phyloP scores from a whole-genome alignment of 2,888 invertebrate species.

The Thalpophila matura region DNA sequence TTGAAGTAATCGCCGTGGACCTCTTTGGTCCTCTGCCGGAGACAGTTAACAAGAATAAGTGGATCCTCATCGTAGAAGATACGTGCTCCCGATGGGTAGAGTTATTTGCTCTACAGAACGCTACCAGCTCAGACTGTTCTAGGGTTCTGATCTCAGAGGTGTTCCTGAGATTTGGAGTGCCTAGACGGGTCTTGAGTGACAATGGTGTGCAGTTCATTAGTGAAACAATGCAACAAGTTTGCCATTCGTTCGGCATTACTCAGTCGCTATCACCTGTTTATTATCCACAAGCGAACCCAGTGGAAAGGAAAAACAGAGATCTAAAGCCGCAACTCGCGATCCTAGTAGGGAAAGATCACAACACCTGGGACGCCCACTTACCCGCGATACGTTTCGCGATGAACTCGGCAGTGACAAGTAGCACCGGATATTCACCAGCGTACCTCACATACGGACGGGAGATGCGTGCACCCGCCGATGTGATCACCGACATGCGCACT shows the following conservation, averaged over 20 bases:
- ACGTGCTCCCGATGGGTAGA: slow-evolving; percentile 18
- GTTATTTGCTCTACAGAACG: slow-evolving; percentile 7
- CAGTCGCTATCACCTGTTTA: slow-evolving; percentile 14
- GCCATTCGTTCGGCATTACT: slow-evolving; percentile 4
- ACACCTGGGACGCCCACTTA: slow-evolving; percentile 3
- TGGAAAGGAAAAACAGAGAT: slow-evolving; percentile 19
- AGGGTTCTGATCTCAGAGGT: background rate
- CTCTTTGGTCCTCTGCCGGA: slow-evolving; percentile 4
- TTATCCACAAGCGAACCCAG: slow-evolving; percentile 19
- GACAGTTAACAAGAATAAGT: background rate
- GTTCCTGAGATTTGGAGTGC: slow-evolving; percentile 17
- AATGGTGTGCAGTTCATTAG: slow-evolving; percentile 19
- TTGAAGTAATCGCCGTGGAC: slow-evolving; percentile 19
- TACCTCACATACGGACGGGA: background rate
- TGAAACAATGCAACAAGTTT: slow-evolving; percentile 19
- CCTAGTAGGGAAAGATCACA: slow-evolving; percentile 7
- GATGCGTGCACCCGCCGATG: background rate
- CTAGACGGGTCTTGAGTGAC: slow-evolving; percentile 18
- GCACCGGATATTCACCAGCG: background rate
- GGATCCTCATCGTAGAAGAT: slow-evolving; percentile 6
- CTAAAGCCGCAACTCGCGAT: slow-evolving; percentile 13
- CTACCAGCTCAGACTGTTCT: slow-evolving; percentile 11
- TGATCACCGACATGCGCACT: background rate
- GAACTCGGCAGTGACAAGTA: slow-evolving; percentile 1
- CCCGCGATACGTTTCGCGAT: slow-evolving; percentile 12